Evolutionary conservation across 2,888 invertebrate species (phyloP).

Genomic region (Cecidostiba fungosa): DNA sequence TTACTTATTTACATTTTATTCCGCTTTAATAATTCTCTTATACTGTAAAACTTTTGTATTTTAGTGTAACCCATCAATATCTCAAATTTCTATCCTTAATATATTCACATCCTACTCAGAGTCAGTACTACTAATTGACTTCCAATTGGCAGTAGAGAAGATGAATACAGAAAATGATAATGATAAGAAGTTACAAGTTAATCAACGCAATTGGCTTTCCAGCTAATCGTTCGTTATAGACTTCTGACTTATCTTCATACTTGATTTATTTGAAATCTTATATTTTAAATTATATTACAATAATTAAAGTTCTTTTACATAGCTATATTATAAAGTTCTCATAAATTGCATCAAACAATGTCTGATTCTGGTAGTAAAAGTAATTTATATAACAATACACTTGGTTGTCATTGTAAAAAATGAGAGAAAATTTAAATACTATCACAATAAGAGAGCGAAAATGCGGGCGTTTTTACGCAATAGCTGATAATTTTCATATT

Average conservation of each 20-base stretch:
- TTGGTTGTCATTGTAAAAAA: neutral
- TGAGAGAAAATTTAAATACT: neutral
- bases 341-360: neutral
- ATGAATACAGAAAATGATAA: neutral
- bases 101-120: no score
- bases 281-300: no score
- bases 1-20: neutral
- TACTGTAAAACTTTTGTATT: no score
- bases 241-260: neutral
- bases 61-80: no score
- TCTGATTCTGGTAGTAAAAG: neutral
- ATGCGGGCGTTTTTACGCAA: constrained; percentile 5
- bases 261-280: neutral
- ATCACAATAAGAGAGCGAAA: neutral
- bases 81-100: no score
- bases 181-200: neutral
- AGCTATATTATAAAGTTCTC: neutral
- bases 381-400: neutral
- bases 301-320: neutral
- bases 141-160: neutral
- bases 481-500: neutral
- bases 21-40: neutral
- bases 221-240: neutral
- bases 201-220: neutral
- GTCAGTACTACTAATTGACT: neutral